These are phyloP conservation scores for Phenganax stokvisi DNA, from an alignment of 92 coral and sea anemone species.

Conservation along the genomic window DNA sequence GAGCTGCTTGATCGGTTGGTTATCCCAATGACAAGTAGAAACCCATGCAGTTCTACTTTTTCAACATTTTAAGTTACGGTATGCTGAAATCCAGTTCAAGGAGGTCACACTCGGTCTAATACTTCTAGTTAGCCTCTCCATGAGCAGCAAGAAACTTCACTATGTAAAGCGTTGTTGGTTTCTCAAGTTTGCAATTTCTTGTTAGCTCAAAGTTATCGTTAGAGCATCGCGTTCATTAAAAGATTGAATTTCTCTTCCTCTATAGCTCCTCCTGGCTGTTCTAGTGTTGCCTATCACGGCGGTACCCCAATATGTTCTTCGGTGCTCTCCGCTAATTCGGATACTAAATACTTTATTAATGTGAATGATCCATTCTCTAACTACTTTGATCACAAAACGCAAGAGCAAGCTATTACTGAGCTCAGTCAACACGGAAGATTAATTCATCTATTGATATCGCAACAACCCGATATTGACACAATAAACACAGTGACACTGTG, in stretches of 20 bases:
- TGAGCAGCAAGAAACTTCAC: too few relatives aligned
- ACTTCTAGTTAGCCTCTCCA: too few relatives aligned
- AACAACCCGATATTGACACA: background rate
- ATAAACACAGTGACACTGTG: background rate
- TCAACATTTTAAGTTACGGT: too few relatives aligned
- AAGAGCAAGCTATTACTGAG: slow-evolving; percentile 15
- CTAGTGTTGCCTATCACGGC: background rate
- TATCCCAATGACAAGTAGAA: too few relatives aligned
- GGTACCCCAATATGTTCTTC: background rate
- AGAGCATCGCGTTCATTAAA: background rate
- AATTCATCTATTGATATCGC: background rate
- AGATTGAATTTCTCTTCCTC: background rate
- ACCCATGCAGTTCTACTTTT: too few relatives aligned
- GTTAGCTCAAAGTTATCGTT: too few relatives aligned
- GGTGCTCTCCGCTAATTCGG: background rate
- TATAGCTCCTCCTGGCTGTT: background rate
- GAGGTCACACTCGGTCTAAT: too few relatives aligned
- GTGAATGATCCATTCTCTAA: slow-evolving; percentile 16
- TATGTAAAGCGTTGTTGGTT: too few relatives aligned
- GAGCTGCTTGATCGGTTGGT: too few relatives aligned
- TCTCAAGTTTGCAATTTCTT: too few relatives aligned
- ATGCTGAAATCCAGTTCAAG: too few relatives aligned
- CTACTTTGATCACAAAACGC: slow-evolving; percentile 12
- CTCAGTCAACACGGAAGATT: too few relatives aligned
- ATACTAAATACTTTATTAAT: background rate